Evolutionary conservation across 2,113 vertebrate species (phyloP).

Genomic region (Sinocyclocheilus rhinocerous): DNA sequence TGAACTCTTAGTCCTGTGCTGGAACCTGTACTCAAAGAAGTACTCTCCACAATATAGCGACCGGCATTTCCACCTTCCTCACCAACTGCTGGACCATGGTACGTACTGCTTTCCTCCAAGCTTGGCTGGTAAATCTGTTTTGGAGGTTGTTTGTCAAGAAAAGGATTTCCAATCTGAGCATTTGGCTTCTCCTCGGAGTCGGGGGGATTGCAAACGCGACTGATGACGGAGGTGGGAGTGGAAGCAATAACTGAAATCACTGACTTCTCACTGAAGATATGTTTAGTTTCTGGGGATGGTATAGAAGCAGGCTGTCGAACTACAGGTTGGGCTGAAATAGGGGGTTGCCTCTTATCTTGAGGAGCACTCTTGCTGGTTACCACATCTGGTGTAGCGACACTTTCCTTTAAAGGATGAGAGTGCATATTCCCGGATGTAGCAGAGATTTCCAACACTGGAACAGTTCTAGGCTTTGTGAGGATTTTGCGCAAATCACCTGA

Average conservation of each 20-base stretch:
- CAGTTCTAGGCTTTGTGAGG: slow-evolving; percentile 90
- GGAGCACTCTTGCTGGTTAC: slow-evolving; percentile 75
- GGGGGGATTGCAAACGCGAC: slow-evolving; percentile 86
- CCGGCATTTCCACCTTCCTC: slow-evolving; percentile 79
- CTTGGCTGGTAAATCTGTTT: slow-evolving; percentile 83
- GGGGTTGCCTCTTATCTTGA: slow-evolving; percentile 74
- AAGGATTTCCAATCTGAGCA: slow-evolving; percentile 79
- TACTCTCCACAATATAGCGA: slow-evolving; percentile 83
- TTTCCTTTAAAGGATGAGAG: slow-evolving; percentile 71
- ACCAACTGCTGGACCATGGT: slow-evolving; percentile 81
- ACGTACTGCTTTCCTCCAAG: slow-evolving; percentile 83
- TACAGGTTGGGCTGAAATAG: slow-evolving; percentile 63
- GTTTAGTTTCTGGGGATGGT: slow-evolving; percentile 77
- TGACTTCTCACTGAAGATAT: slow-evolving; percentile 75
- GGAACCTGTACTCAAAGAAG: slow-evolving; percentile 75
- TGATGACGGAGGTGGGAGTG: slow-evolving; percentile 94
- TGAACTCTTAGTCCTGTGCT: slow-evolving; percentile 90
- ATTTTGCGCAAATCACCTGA: slow-evolving; percentile 84
- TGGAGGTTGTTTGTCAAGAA: slow-evolving; percentile 72
- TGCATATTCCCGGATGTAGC: slow-evolving; percentile 73
- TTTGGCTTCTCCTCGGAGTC: slow-evolving; percentile 87
- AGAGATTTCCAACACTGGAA: slow-evolving; percentile 69
- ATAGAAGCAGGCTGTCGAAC: slow-evolving; percentile 69
- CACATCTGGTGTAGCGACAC: slow-evolving; percentile 62
- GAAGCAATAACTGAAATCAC: slow-evolving; percentile 87